These are phyloP conservation scores for Mugil cephalus DNA, from an alignment of 2,113 vertebrate genomes.

Conservation along the genomic window DNA sequence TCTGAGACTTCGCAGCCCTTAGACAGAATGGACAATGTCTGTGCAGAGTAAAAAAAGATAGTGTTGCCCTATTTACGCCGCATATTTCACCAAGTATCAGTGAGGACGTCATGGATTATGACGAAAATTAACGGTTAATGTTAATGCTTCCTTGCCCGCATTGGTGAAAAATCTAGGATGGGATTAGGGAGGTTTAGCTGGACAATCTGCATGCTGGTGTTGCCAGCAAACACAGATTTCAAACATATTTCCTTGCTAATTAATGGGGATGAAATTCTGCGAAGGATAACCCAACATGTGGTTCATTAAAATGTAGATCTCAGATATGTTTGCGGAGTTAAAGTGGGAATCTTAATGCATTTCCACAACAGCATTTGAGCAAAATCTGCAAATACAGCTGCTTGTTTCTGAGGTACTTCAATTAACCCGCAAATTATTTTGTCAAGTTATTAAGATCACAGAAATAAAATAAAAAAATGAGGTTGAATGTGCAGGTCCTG, in stretches of 20 bases:
- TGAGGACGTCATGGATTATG: slow-evolving; percentile 18
- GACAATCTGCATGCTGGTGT: slow-evolving; percentile 40
- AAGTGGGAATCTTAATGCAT: too few relatives aligned
- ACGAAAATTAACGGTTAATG: too few relatives aligned
- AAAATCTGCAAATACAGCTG: too few relatives aligned
- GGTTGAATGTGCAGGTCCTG: slow-evolving; percentile 16
- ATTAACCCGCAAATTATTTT: too few relatives aligned
- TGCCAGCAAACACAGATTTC: slow-evolving; percentile 16
- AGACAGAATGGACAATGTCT: background rate
- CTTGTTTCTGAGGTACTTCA: too few relatives aligned
- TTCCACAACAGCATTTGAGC: too few relatives aligned
- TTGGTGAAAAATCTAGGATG: slow-evolving; percentile 33
- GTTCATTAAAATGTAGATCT: slow-evolving; percentile 7
- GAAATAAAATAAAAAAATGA: background rate
- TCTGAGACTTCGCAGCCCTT: slow-evolving; percentile 11
- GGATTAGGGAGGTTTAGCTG: slow-evolving; percentile 55
- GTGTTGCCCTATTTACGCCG: slow-evolving; percentile 11
- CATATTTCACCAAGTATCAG: slow-evolving; percentile 9
- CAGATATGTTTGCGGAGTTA: background rate
- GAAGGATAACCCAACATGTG: slow-evolving; percentile 32
- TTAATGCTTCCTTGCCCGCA: slow-evolving; percentile 28
- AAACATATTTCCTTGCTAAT: slow-evolving; percentile 37
- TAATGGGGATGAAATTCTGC: slow-evolving; percentile 16
- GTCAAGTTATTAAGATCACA: too few relatives aligned
- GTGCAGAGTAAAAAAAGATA: slow-evolving; percentile 11